Base-by-base conservation (phyloP, 2,113 vertebrate genomes). In the Rhinichthys klamathensis region DNA sequence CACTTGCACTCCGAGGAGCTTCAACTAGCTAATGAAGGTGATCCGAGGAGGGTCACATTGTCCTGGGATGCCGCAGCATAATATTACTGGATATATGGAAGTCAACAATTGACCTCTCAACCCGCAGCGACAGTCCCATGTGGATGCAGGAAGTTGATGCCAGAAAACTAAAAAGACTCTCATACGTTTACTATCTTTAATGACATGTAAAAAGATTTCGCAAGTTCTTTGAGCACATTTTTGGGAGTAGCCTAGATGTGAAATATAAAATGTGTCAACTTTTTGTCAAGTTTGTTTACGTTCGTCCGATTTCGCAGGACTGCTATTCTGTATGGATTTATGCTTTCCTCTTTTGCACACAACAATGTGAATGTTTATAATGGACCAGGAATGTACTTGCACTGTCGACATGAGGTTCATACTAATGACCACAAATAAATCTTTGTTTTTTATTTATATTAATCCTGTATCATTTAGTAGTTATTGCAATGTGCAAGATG, bases 91-190 rank as follows among this genome's bases (percentile, higher is more conserved):
- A 80, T 84, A 60, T 75, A 86, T 80, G 88, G 90, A 85, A 92
- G 90, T 89, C 87, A 89, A 90, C 90, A 89, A 91, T 90, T 93
- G 92, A 94, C 94, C 94, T 91, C 89, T 93, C 90, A 41, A 92
- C 91, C 92, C 89, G 88, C 88, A 88, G 91, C 82, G 77, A 85
- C 86, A 41, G 88, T 73, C 75, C 89, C 87, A 84, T 77, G 85
- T 76, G 85, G 85, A 86, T 84, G 85, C 89, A 90, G 89, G 89
- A 90, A 92, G 89, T 84, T 18, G 23, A 70, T 38, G 80, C 63
- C 27, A 41, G 23, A 82, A 23, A n/a, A n/a, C n/a, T n/a, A n/a
- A n/a, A n/a, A 3, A 56, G 13, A 9, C 61, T 51, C 27, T 49
- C 46, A 54, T 25, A 9, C 8, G 25, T 69, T 67, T 69, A 27